Base-by-base conservation (phyloP, 2,888 invertebrate genomes). In the Drosophila mayaguana region DNA sequence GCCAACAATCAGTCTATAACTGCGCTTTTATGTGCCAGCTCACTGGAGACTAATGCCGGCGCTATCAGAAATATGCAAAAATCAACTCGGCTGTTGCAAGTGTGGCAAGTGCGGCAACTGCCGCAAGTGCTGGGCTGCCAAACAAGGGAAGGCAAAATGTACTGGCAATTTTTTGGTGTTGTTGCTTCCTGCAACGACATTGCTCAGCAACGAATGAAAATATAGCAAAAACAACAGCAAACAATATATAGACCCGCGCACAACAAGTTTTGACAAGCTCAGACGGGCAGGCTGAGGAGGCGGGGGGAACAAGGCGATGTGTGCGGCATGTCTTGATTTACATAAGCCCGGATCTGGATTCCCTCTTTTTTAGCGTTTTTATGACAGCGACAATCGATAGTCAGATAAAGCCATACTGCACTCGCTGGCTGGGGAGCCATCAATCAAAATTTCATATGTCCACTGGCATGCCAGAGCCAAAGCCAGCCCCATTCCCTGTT, bases 311-410 rank as follows among this genome's bases (percentile, higher is more conserved):
- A 81, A 76, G 74, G 83, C 71, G 73, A 75, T 81, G 75, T 77
- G 80, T 76, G 85, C 72, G 74, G 85, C 73, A 78, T 86, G 84
- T 88, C 89, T 86, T 86, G 87, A 88, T 86, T 86, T 86, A 87
- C 89, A 86, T 86, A 88, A 86, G 87, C 84, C 71, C 68, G 67
- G 50, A 69, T 70, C 57, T 68, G 60, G 54, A 72, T 62, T 65
- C 34, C 9, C 54, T 45, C 55, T 51, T 73, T 80, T 86, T 64
- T 74, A 61, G 53, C 63, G 71, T 63, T 86, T 88, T 88, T 86
- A 83, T 86, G 89, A 81, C 83, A 81, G 79, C 68, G 87, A 83
- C 89, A 85, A 85, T 88, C 85, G 89, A 85, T 88, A 86, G 81
- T 68, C 79, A 71, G 83, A 78, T 73, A 71, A 57, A 59, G 68